A percentile compares a stretch with the other conserved stretches of the same genome.
phyloP scores from a whole-genome alignment of 2,888 invertebrate species.

The Callinectes sapidus region DNA sequence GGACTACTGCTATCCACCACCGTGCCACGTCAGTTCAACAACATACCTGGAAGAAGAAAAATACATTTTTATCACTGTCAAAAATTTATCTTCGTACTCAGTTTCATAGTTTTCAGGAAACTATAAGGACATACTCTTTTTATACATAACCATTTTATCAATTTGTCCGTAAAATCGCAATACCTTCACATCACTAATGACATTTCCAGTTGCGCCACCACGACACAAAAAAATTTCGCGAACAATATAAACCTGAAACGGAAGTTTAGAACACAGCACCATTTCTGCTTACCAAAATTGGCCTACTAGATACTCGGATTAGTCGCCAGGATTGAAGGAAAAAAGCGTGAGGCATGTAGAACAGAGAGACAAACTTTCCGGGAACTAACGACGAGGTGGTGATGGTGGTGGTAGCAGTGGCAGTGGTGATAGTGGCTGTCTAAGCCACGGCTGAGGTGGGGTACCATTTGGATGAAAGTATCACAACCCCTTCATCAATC shows the following conservation, averaged over 20 bases:
- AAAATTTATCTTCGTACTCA: background rate
- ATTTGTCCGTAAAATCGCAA: background rate
- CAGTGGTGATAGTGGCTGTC: background rate
- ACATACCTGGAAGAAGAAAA: conserved; percentile 18
- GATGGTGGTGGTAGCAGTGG: background rate
- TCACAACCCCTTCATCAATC: background rate
- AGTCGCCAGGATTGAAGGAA: background rate
- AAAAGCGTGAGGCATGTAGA: conserved; percentile 25
- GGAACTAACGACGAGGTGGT: background rate
- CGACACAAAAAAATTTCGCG: background rate
- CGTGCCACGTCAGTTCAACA: background rate
- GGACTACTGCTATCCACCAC: background rate
- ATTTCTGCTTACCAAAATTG: no score
- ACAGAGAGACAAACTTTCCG: conserved; percentile 14
- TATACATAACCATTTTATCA: background rate
- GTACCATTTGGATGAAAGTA: background rate
- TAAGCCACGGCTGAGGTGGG: background rate
- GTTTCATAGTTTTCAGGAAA: background rate
- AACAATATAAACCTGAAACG: background rate
- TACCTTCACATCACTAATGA: background rate
- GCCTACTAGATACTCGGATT: no score
- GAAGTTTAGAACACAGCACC: background rate
- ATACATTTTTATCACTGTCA: background rate
- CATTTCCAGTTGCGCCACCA: background rate
- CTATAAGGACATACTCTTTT: background rate